Conservation (phyloP, 2,888 invertebrate species). For the Listrodromus nycthemerus region DNA sequence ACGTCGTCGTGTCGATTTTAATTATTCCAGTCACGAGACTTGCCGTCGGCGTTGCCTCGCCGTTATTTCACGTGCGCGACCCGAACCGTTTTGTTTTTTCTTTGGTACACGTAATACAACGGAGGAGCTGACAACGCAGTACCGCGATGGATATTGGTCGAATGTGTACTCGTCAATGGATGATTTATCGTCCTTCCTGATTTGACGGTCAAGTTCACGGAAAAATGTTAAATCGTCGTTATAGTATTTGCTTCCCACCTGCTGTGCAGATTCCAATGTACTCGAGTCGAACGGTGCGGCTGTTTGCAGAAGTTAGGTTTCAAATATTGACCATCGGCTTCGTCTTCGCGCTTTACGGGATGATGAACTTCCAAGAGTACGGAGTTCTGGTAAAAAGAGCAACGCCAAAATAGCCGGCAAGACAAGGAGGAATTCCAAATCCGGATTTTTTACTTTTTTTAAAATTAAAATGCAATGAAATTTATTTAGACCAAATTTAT, state of each 20-base stretch:
- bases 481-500: no score
- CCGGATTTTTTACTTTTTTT: no score
- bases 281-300: background rate
- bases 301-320: constrained; percentile 12
- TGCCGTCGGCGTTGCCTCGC: constrained; percentile 12
- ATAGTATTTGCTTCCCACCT: background rate
- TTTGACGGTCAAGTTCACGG: constrained; percentile 35
- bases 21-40: constrained; percentile 50
- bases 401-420: no score
- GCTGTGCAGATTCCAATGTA: background rate
- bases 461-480: no score
- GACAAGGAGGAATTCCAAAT: no score
- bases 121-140: background rate
- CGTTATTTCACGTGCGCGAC: constrained; percentile 60
- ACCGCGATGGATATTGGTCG: constrained; percentile 7
- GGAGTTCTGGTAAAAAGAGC: no score
- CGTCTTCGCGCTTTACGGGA: background rate
- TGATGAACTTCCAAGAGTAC: background rate
- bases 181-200: constrained; percentile 19
- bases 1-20: constrained; percentile 29
- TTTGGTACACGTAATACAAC: constrained; percentile 8
- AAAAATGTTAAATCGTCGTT: constrained; percentile 9
- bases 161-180: constrained; percentile 4
- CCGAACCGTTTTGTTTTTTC: constrained; percentile 34
- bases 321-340: constrained; percentile 40